Evolutionary conservation across 2,113 vertebrate species (phyloP), one percentile per base, ranked within the genome.

Genomic region (Naja naja): DNA sequence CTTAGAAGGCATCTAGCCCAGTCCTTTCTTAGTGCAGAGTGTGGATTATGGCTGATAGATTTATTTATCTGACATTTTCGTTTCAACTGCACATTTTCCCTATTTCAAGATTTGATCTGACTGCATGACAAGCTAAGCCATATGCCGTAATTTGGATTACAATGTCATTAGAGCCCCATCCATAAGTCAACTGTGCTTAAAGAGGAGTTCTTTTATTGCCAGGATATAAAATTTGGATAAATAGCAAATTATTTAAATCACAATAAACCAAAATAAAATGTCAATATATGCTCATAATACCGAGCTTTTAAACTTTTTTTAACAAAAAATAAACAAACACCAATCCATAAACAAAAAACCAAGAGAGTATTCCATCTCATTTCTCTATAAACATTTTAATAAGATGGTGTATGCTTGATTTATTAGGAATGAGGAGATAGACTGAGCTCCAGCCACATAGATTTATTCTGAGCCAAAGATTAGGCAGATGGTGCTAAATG

Each of bases 401-500:
- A 89, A 90, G 54, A 60, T 2, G 1, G 27, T 11, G 88, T 27
- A 30, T 30, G 74, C 53, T 90, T 90, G 43, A 90, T 86, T 93
- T 55, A 90, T 52, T 93, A 86, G 60, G 45, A 93, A 86, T 58
- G 43, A 90, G 69, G n/a, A 58, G 55, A n/a, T 55, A 86, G 92
- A 45, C 81, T 86, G 88, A 90, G 54, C 45, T 81, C 88, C 88
- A 93, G 39, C 69, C 74, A 64, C 88, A 86, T 90, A 89, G 74
- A 89, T 89, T 49, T 54, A 85, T 14, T 89, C 52, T 85, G 88
- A 90, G 54, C 30, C 92, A 93, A 93, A 93, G 92, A 64, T 90
- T 54, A 90, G 55, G 58, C 74, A 90, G 92, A 93, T 90, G 92
- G 54, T 86, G 92, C 88, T 93, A 93, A 90, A 87, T 90, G 88